phyloP scores from a whole-genome alignment of 2,797 vertebrate species.

The Aphelocoma californica region DNA sequence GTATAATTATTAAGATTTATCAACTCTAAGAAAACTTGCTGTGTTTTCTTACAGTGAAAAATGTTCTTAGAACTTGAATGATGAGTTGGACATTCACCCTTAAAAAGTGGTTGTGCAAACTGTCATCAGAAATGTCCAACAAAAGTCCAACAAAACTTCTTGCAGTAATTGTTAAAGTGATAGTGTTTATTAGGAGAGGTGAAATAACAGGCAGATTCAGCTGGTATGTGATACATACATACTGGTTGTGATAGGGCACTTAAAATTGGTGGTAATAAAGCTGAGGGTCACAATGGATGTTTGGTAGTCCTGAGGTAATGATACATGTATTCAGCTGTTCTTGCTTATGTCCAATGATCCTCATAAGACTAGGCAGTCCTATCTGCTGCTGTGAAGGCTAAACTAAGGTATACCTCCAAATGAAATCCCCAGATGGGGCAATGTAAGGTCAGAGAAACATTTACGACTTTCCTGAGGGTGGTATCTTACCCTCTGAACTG shows the following conservation, averaged over 20 bases:
- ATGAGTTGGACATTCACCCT: neutral
- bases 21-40: neutral
- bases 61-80: neutral
- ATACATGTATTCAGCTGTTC: neutral
- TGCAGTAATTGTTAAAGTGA: neutral
- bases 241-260: neutral
- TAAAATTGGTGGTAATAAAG: neutral
- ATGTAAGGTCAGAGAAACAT: neutral
- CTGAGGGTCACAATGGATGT: neutral
- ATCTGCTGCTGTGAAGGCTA: neutral
- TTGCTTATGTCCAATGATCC: neutral
- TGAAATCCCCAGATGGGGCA: neutral
- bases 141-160: neutral
- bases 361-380: neutral
- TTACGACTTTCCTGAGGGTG: neutral
- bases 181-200: neutral
- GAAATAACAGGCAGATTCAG: neutral
- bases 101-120: neutral
- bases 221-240: neutral
- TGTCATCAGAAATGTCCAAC: neutral
- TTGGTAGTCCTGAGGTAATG: neutral
- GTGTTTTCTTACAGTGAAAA: neutral
- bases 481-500: neutral
- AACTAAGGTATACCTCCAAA: neutral
- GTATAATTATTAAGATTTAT: neutral